These are phyloP conservation scores for Scalopus aquaticus DNA, from an alignment of 2,113 vertebrate species.

Conservation along the genomic window DNA sequence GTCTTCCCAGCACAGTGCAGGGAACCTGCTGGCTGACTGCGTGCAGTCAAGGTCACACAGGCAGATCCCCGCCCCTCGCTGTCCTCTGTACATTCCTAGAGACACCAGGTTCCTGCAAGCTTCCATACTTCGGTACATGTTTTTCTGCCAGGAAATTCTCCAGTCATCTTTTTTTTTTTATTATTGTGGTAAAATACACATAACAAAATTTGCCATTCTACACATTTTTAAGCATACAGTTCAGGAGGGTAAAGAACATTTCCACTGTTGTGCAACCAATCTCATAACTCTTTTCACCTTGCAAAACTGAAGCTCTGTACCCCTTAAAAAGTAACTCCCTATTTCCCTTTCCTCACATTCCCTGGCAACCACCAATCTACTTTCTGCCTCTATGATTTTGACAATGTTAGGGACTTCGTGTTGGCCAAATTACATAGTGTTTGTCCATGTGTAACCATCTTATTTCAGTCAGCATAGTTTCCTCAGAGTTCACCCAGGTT, in stretches of 20 bases:
- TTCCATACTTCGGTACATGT: background rate
- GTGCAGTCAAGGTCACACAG: accelerated
- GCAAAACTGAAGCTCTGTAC: background rate
- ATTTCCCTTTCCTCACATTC: background rate
- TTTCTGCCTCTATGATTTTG: background rate
- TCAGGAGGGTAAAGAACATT: background rate
- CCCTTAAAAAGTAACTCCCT: background rate
- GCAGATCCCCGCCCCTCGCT: background rate
- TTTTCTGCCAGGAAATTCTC: background rate
- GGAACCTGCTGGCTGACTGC: accelerated
- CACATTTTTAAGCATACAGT: background rate
- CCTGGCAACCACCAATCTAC: background rate
- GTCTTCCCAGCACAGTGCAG: background rate
- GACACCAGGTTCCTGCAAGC: background rate
- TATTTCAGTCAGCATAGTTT: background rate
- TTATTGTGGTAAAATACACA: background rate
- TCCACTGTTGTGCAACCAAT: background rate
- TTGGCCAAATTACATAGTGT: background rate
- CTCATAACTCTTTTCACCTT: background rate
- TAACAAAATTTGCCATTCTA: background rate
- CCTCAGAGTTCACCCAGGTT: background rate
- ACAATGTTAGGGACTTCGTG: background rate
- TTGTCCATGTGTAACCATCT: too few relatives aligned
- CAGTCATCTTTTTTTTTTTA: background rate
- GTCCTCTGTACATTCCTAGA: background rate